Evolutionary conservation across 2,888 invertebrate genomes (phyloP), one percentile per base, ranked within the genome.

Genomic region (Drosophila antonietae): DNA sequence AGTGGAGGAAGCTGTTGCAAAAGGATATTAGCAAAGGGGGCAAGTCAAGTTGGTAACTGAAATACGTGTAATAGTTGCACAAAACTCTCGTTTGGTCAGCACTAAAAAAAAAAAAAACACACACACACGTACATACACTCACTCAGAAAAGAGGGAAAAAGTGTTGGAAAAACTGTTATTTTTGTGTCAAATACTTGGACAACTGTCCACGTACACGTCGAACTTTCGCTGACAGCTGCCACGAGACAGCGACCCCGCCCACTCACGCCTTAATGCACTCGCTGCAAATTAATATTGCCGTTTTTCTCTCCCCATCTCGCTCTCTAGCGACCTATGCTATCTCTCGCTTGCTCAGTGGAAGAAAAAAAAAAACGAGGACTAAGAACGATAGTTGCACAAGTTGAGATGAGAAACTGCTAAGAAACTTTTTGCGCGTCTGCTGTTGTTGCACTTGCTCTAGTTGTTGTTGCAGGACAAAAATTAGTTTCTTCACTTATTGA

Each of bases 401-500:
- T 80, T 78, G 67, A 83, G 83, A 86, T 83, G 83, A 75, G 66
- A 83, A 83, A 88, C 83, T 85, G 75, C 57, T 64, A 67, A 72
- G 66, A 78, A 78, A 78, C 41, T 81, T 84, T 74, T 58, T 64
- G 75, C 65, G 79, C 70, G 70, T 74, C 69, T 78, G 68, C 62
- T 41, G 33, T 14, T 43, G 12, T 39, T 64, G 18, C 53, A 43
- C 41, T 56, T 56, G 52, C 15, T 23, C 23, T 23, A 35, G 37
- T 62, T 77, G 53, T 46, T 63, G 51, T 68, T 64, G 78, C 66
- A 64, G 70, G 79, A 79, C 74, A 88, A 84, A 85, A 88, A 85
- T 85, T 85, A 85, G 85, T 85, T 85, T 87, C 89, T 82, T 84
- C 88, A 88, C 85, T 89, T 89, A 85, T 89, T 89, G 89, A 89